Base-by-base conservation (phyloP, 1,140 invertebrate species). In the Ceratosolen fusciceps region DNA sequence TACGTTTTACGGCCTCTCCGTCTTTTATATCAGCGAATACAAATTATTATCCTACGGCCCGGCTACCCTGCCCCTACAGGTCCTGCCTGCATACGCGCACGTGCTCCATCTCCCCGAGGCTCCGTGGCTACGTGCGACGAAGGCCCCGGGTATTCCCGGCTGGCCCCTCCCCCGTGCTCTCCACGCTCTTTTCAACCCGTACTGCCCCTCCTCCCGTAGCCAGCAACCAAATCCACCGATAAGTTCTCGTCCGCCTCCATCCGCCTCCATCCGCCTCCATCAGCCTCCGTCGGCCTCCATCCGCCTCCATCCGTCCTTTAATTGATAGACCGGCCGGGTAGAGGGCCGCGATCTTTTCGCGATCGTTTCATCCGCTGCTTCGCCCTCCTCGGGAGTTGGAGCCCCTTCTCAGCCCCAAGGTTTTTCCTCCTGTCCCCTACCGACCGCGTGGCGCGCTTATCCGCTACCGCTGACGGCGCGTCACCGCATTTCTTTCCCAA, bases 281-380 rank as follows among this genome's bases (percentile, higher is more conserved):
- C n/a, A n/a, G n/a, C n/a, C n/a, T n/a, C n/a, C n/a, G n/a, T n/a
- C n/a, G n/a, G n/a, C n/a, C n/a, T n/a, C n/a, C n/a, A n/a, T n/a
- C n/a, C n/a, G n/a, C n/a, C 49, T 19, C n/a, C n/a, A n/a, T n/a
- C 37, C 34, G 26, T 67, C 31, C 56, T 49, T 62, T 82, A 82
- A 82, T 80, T 80, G 78, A 82, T 80, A 78, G 74, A 82, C 73
- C 73, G 81, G 71, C 77, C 77, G 80, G 80, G 70, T 73, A 70
- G 77, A 56, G 77, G 24, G 39, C 56, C 67, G 65, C 29, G 12
- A 21, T 26, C 14, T 34, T n/a, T 10, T 65, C 1, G 52, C 43
- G 62, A n/a, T 52, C 24, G 62, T 26, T 9, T 9, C n/a, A n/a
- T n/a, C n/a, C n/a, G n/a, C n/a, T n/a, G n/a, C n/a, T n/a, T n/a